Percentiles rank a stretch among this genome's conserved stretches.
Evolutionary conservation across 2,888 invertebrate genomes (phyloP).

Genomic region (Tryphoninae sp.): DNA sequence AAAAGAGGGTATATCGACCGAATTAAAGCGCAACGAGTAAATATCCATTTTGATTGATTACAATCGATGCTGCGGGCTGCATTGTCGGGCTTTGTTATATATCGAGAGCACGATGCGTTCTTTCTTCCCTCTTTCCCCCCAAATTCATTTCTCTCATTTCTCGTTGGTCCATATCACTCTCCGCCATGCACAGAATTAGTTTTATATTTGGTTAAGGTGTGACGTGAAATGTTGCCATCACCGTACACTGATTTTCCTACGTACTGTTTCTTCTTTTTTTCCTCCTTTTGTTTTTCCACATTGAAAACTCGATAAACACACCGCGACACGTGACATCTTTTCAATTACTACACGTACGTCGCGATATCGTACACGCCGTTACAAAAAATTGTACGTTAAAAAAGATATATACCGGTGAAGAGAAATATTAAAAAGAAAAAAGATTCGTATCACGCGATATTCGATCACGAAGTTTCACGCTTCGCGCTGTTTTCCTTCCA

Average conservation of each 20-base stretch:
- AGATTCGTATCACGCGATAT: slow-evolving; percentile 34
- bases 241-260: background rate
- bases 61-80: slow-evolving; percentile 48
- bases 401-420: slow-evolving; percentile 9
- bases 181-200: background rate
- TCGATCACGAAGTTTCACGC: slow-evolving; percentile 37
- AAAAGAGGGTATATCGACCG: slow-evolving; percentile 36
- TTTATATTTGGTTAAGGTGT: slow-evolving; percentile 7
- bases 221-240: slow-evolving; percentile 24
- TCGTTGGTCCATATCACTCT: background rate
- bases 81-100: slow-evolving; percentile 39
- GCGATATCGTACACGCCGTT: background rate
- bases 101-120: slow-evolving; percentile 35
- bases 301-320: background rate
- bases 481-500: slow-evolving; percentile 38
- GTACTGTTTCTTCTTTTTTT: slow-evolving; percentile 8
- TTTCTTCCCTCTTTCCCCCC: slow-evolving; percentile 13
- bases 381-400: slow-evolving; percentile 13
- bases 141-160: slow-evolving; percentile 13
- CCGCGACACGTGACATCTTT: background rate
- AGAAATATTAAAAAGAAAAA: slow-evolving; percentile 15
- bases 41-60: slow-evolving; percentile 72
- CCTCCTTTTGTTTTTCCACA: background rate
- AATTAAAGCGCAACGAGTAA: slow-evolving; percentile 62
- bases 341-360: background rate